phyloP scores from a whole-genome alignment of 2,888 invertebrate species.

The Yponomeuta evonymella region DNA sequence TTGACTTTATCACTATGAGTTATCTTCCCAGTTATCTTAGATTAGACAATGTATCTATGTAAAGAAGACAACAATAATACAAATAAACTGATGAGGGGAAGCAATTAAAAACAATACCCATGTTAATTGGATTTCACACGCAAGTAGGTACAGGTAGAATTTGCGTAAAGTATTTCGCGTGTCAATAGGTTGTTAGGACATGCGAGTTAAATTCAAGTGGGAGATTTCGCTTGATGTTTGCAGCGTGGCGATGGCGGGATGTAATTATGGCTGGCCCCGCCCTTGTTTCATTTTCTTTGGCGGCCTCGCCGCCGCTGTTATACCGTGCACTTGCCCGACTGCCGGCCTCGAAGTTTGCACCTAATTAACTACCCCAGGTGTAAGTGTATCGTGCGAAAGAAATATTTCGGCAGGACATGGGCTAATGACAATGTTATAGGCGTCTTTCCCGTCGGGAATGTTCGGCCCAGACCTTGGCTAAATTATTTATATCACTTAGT shows the following conservation, averaged over 20 bases:
- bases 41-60: background rate
- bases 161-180: constrained; percentile 47
- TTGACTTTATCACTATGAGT: background rate
- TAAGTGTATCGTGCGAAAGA: background rate
- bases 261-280: constrained; percentile 59
- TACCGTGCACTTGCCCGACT: constrained; percentile 29
- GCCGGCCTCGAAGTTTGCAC: constrained; percentile 48
- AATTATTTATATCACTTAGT: background rate
- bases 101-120: constrained; percentile 21
- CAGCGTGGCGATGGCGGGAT: constrained; percentile 47
- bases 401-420: background rate
- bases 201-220: constrained; percentile 53
- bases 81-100: background rate
- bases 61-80: constrained; percentile 5
- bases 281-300: constrained; percentile 45
- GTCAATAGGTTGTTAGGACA: constrained; percentile 61
- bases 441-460: background rate
- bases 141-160: constrained; percentile 2
- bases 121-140: constrained; percentile 19
- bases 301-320: constrained; percentile 36
- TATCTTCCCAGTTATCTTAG: background rate
- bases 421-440: constrained; percentile 4
- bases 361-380: constrained; percentile 47
- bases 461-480: background rate
- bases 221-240: constrained; percentile 40